Conservation (phyloP, 2,888 invertebrate species). For the Drosophila eohydei region DNA sequence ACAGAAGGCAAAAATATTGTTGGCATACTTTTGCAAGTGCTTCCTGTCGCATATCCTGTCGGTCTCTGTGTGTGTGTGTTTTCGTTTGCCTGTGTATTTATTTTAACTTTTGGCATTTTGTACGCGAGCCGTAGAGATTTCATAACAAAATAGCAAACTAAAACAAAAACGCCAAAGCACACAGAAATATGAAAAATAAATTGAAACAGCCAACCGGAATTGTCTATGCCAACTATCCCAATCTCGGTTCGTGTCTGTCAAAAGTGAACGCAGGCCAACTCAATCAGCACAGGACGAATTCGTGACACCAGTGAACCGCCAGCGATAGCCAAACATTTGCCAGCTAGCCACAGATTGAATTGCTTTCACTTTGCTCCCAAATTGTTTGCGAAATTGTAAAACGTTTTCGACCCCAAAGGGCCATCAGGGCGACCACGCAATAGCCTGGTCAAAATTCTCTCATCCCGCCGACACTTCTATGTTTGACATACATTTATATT, state of each 20-base stretch:
- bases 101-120: slow-evolving; percentile 76
- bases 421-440: slow-evolving; percentile 6
- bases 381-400: slow-evolving; percentile 54
- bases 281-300: slow-evolving; percentile 43
- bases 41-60: slow-evolving; percentile 57
- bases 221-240: slow-evolving; percentile 27
- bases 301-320: slow-evolving; percentile 28
- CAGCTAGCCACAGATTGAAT: slow-evolving; percentile 68
- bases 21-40: slow-evolving; percentile 78
- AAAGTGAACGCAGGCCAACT: slow-evolving; percentile 31
- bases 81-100: slow-evolving; percentile 50
- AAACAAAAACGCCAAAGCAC: slow-evolving; percentile 61
- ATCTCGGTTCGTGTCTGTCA: slow-evolving; percentile 26
- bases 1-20: slow-evolving; percentile 70
- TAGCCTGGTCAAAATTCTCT: slow-evolving; percentile 5
- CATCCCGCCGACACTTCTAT: slow-evolving; percentile 21
- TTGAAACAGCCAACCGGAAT: slow-evolving; percentile 60
- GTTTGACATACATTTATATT: slow-evolving; percentile 17
- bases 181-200: slow-evolving; percentile 64
- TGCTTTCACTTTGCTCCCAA: slow-evolving; percentile 60
- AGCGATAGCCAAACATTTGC: slow-evolving; percentile 20
- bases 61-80: slow-evolving; percentile 24
- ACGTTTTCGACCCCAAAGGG: slow-evolving; percentile 29
- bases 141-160: slow-evolving; percentile 66
- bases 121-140: slow-evolving; percentile 55